A percentile compares a stretch with the other conserved stretches of the same genome.
phyloP scores from a whole-genome alignment of 2,888 invertebrate genomes.

The Prenolepis imparis region DNA sequence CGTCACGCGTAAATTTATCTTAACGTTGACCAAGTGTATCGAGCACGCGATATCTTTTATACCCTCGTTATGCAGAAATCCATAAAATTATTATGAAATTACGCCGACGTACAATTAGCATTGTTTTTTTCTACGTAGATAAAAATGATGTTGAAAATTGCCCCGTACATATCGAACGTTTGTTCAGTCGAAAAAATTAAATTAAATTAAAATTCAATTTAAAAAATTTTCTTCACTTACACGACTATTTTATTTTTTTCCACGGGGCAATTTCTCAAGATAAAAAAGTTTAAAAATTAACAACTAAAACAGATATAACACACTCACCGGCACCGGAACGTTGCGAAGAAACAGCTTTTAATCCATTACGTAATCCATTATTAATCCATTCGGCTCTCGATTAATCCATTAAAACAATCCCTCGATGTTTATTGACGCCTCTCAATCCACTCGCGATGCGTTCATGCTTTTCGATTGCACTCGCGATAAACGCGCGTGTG shows the following conservation, averaged over 20 bases:
- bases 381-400: neutral
- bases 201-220: too few relatives aligned
- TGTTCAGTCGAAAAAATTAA: neutral
- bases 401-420: neutral
- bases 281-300: neutral
- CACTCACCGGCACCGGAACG: neutral
- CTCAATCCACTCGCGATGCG: neutral
- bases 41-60: neutral
- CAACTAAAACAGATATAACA: neutral
- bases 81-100: neutral
- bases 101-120: neutral
- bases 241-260: neutral
- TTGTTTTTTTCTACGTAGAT: neutral
- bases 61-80: neutral
- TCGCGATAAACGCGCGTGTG: neutral
- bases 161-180: neutral
- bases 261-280: neutral
- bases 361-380: neutral
- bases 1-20: slow-evolving; percentile 36
- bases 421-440: neutral
- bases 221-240: neutral
- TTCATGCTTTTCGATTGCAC: neutral
- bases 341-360: neutral
- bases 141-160: neutral
- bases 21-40: slow-evolving; percentile 31